Evolutionary conservation across 2,113 vertebrate genomes (phyloP), one percentile per base, ranked within the genome.

Genomic region (Marmota monax): DNA sequence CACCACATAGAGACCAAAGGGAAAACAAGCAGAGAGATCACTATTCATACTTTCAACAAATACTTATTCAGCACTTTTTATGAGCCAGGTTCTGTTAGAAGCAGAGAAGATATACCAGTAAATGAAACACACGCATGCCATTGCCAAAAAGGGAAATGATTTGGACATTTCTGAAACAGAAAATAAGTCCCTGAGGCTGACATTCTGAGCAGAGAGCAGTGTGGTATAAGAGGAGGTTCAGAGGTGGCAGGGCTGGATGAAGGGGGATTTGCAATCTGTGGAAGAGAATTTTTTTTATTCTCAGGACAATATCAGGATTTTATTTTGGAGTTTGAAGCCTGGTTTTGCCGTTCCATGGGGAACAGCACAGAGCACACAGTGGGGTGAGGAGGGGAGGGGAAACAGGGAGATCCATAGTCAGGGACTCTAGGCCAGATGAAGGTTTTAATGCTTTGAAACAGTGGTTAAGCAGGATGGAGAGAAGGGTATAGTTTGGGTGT

Each of bases 21-120:
- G 56, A 65, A 48, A 90, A 63, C 22, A 61, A 70, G 67, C 12
- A 34, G 13, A 92, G 13, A 92, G 34, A 53, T 20, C 56, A 45
- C 42, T 9, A 34, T 84, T 90, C n/a, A 45, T 83, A 69, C 73
- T 34, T 69, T 89, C 53, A 65, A 51, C 67, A 92, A 94, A 78
- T 83, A 77, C 69, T 92, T 94, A 70, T 51, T 78, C 51, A 53
- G 80, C 27, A 53, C 14, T 77, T 88, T 90, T 37, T 89, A 13
- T 56, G 88, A 95, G 72, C 77, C 79, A 88, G 63, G 37, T 53
- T 89, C 10, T 42, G 14, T 95, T 77, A 10, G 5, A 88, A 83
- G 69, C 39, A 53, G 90, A 79, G 23, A 42, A 90, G 87, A 86
- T 80, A 82, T 2, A 32, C 48, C 7, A 69, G 48, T 32, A 88